Conservation (phyloP, 2,888 invertebrate species). For the Rutpela maculata region DNA sequence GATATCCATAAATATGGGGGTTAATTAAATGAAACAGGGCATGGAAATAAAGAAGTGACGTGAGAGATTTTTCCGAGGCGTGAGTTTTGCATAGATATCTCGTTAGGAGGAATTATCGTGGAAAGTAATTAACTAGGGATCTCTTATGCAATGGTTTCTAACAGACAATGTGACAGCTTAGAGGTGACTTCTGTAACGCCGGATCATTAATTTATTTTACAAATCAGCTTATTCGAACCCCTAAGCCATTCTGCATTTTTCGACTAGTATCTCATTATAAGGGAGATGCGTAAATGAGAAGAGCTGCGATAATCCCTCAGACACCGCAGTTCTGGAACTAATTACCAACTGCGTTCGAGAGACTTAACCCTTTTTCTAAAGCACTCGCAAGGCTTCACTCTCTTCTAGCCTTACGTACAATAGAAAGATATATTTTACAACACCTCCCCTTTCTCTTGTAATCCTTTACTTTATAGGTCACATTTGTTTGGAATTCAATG, state of each 20-base stretch:
- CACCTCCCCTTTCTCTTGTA: constrained; percentile 49
- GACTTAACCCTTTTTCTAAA: constrained; percentile 66
- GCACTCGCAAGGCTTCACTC: constrained; percentile 50
- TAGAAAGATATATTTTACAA: constrained; percentile 56
- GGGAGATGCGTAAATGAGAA: constrained; percentile 69
- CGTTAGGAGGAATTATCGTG: constrained; percentile 72
- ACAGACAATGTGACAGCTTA: constrained; percentile 73
- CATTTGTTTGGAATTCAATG: constrained; percentile 55
- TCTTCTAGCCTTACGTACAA: constrained; percentile 50
- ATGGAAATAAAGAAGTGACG: constrained; percentile 52
- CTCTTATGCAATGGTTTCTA: constrained; percentile 67
- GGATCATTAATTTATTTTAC: constrained; percentile 74
- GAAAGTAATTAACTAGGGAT: constrained; percentile 73
- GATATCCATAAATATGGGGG: constrained; percentile 50
- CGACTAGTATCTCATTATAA: constrained; percentile 69
- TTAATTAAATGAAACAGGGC: constrained; percentile 33
- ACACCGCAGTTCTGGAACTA: constrained; percentile 68
- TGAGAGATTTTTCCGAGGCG: constrained; percentile 57
- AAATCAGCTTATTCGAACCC: constrained; percentile 74
- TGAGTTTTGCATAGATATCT: constrained; percentile 72
- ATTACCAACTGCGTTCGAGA: constrained; percentile 65
- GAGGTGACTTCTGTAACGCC: constrained; percentile 73
- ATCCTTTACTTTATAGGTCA: constrained; percentile 58
- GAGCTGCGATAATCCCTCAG: constrained; percentile 70
- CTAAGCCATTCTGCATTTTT: constrained; percentile 70